These are phyloP conservation scores for Stigmatopora nigra DNA, from an alignment of 2,113 vertebrate species.

Conservation along the genomic window DNA sequence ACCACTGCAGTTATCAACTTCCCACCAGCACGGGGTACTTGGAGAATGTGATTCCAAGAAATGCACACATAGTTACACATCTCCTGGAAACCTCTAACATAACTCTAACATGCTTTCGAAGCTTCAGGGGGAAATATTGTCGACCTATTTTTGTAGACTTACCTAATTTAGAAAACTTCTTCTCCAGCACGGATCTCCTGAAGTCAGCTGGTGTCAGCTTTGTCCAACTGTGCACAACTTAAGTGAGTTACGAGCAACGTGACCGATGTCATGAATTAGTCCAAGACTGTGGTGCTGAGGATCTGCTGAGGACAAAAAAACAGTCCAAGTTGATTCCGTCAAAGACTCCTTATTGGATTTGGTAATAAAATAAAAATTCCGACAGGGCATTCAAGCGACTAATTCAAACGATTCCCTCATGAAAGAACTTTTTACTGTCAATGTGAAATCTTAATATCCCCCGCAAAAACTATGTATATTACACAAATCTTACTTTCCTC, in stretches of 20 bases:
- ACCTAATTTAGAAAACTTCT: too few relatives aligned
- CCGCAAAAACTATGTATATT: neutral
- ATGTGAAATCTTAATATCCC: neutral
- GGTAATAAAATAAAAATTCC: slow-evolving; percentile 16
- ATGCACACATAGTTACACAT: too few relatives aligned
- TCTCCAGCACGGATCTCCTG: neutral
- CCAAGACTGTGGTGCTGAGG: neutral
- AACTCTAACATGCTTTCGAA: too few relatives aligned
- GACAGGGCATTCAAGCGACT: neutral
- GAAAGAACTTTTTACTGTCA: neutral
- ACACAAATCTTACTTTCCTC: neutral
- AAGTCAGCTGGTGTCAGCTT: neutral
- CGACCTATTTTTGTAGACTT: too few relatives aligned
- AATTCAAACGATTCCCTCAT: slow-evolving; percentile 8
- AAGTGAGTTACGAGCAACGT: slow-evolving; percentile 27
- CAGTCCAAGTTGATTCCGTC: neutral
- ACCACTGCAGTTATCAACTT: too few relatives aligned
- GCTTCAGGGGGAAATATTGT: too few relatives aligned
- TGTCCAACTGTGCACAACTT: slow-evolving; percentile 24
- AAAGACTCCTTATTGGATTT: slow-evolving; percentile 20
- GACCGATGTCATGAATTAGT: slow-evolving; percentile 17
- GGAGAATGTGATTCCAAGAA: too few relatives aligned
- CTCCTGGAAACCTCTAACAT: too few relatives aligned
- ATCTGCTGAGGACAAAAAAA: neutral
- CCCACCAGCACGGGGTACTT: too few relatives aligned